Evolutionary conservation across 2,113 vertebrate genomes (phyloP).

Genomic region (Barnardius zonarius): DNA sequence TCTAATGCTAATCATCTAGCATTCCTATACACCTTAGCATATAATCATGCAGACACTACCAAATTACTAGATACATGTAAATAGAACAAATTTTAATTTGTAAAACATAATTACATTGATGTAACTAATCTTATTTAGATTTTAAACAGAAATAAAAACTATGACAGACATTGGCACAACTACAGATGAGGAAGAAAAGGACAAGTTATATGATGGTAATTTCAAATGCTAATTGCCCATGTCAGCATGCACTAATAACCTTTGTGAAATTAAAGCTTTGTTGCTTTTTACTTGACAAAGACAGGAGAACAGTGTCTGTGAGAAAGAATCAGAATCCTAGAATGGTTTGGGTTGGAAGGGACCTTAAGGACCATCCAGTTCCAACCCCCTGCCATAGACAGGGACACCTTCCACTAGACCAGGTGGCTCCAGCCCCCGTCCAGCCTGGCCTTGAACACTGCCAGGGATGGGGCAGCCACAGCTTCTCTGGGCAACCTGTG

Average conservation of each 20-base stretch:
- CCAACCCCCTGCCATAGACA: neutral
- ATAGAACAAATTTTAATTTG: neutral
- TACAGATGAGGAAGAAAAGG: rapidly evolving
- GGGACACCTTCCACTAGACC: no score
- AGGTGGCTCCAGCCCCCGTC: no score
- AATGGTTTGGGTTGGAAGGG: neutral
- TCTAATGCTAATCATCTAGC: neutral
- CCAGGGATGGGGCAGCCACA: no score
- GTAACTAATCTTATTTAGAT: neutral
- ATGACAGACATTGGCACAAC: neutral
- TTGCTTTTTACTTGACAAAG: neutral
- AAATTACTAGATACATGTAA: neutral
- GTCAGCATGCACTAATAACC: neutral
- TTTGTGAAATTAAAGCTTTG: rapidly evolving
- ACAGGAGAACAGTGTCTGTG: neutral
- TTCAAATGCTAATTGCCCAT: neutral
- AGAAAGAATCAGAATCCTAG: neutral
- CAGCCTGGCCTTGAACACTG: no score
- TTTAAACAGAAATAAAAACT: neutral
- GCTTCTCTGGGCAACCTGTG: no score
- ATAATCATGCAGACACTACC: neutral
- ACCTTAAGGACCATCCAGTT: neutral
- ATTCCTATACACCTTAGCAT: neutral
- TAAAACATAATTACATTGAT: neutral
- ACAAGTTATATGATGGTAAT: rapidly evolving